Evolutionary conservation across 2,888 invertebrate genomes (phyloP), one percentile per base, ranked within the genome.

Genomic region (Lomographa bimaculata): DNA sequence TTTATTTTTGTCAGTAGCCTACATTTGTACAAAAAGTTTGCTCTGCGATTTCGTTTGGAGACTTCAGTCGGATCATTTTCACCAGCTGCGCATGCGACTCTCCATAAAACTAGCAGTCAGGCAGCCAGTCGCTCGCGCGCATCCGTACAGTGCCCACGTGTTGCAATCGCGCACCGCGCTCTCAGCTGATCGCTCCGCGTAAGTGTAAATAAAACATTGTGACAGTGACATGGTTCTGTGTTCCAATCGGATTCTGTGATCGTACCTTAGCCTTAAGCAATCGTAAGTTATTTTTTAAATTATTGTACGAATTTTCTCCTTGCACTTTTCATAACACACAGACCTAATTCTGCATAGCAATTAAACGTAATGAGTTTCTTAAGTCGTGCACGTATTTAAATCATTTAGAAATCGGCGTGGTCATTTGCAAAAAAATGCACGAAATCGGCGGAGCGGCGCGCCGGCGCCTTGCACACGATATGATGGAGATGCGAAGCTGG

Each of bases 151-250:
- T 53, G 38, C 54, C 71, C 57, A 55, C 70, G 71, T 63, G 40
- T 36, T n/a, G 10, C 17, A 26, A 44, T 41, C 42, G 45, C 44
- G 42, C 43, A 33, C 29, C 52, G 29, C 32, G 28, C 42, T 39
- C 64, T 51, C 57, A 52, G 53, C 57, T 49, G 57, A 54, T 58
- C 60, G 59, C 63, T 60, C 48, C 65, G 68, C 67, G 69, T 64
- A 61, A 66, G 69, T 71, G 66, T 62, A 63, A 62, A 65, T 60
- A 60, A 68, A 63, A 71, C 60, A 66, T 72, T 77, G 86, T 86
- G 86, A 76, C 67, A 84, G 87, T 89, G 87, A 82, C 77, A 86
- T 87, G 85, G 71, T 85, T 85, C 64, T 78, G 87, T 89, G 87
- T 68, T 72, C 60, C 63, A 65, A 73, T 81, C 72, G 86, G 85